These are phyloP conservation scores for Ptychoptera albimana DNA, from an alignment of 2,888 invertebrate species.

Conservation along the genomic window DNA sequence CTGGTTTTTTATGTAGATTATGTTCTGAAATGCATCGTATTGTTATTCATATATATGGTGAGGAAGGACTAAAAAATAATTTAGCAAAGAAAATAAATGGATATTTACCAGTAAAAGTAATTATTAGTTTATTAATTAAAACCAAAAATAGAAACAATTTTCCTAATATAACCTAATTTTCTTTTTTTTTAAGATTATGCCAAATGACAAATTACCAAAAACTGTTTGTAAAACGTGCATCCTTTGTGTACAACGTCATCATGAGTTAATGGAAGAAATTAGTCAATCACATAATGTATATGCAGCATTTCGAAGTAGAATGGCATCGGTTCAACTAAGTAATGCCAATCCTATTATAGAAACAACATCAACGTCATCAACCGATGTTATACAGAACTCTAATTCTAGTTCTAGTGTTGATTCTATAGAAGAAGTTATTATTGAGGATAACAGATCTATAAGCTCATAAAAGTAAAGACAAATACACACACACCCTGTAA, in stretches of 20 bases:
- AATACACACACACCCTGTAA: no score
- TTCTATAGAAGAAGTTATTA: constrained; percentile 11
- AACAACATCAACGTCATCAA: no score
- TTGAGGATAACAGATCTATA: constrained; percentile 17
- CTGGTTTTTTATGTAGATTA: constrained; percentile 70
- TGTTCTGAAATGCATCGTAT: constrained; percentile 75
- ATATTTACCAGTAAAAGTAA: constrained; percentile 65
- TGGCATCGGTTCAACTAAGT: no score
- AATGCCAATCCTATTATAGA: no score
- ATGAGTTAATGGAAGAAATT: no score
- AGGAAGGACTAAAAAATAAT: constrained; percentile 56
- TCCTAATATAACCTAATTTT: constrained; percentile 3
- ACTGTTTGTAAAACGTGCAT: constrained; percentile 45
- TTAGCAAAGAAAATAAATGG: constrained; percentile 67
- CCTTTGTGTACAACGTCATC: no score
- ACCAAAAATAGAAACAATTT: neutral
- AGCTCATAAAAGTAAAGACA: no score
- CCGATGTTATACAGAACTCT: no score
- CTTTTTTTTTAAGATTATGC: constrained; percentile 35
- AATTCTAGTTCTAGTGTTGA: constrained; percentile 5
- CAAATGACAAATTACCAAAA: constrained; percentile 51
- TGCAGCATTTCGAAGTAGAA: no score
- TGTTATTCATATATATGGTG: constrained; percentile 70
- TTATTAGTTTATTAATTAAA: no score
- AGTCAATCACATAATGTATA: no score